Conservation (phyloP, 2,888 invertebrate genomes). For the Drosophila koepferae region DNA sequence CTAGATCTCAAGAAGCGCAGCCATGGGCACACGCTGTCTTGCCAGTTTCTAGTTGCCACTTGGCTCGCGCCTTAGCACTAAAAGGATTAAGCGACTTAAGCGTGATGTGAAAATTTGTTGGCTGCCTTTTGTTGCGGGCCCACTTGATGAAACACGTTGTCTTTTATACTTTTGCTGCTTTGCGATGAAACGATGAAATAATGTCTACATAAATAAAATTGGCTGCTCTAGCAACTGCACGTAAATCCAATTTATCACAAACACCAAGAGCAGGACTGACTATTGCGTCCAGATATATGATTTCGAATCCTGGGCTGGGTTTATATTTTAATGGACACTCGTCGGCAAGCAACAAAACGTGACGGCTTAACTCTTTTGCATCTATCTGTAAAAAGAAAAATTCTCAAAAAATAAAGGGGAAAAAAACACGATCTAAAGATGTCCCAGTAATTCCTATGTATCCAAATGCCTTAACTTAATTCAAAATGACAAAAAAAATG, state of each 20-base stretch:
- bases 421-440: too few relatives aligned
- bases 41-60: conserved; percentile 56
- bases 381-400: neutral
- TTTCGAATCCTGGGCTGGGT: conserved; percentile 41
- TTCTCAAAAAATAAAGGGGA: too few relatives aligned
- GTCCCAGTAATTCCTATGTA: too few relatives aligned
- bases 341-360: conserved; percentile 47
- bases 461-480: too few relatives aligned
- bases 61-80: conserved; percentile 71
- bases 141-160: conserved; percentile 46
- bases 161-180: conserved; percentile 15
- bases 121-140: conserved; percentile 52
- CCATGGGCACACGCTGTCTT: conserved; percentile 46
- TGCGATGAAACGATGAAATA: conserved; percentile 46
- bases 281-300: conserved; percentile 32
- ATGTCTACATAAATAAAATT: conserved; percentile 28
- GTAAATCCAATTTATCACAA: conserved; percentile 70
- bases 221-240: conserved; percentile 44
- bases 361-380: conserved; percentile 19
- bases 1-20: neutral
- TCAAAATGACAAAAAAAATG: too few relatives aligned
- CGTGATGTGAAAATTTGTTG: conserved; percentile 77
- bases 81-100: conserved; percentile 79
- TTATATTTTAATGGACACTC: conserved; percentile 49
- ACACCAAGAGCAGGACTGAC: conserved; percentile 28